Conservation (phyloP, 1,140 invertebrate species). For the Lutraria rhynchaena region DNA sequence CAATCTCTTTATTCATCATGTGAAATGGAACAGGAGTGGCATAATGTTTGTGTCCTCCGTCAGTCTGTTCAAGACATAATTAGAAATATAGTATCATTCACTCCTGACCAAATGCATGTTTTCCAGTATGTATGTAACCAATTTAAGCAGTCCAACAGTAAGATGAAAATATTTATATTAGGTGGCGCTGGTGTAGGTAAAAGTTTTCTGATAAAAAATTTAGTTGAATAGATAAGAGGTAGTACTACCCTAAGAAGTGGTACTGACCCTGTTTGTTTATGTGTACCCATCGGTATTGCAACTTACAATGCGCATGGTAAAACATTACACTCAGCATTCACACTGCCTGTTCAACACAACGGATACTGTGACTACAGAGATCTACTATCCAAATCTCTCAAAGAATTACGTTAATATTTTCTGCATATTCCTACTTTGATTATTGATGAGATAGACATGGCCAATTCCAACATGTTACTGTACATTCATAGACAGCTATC, state of each 20-base stretch:
- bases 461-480: constrained; percentile 48
- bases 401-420: constrained; percentile 28
- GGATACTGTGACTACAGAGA: neutral
- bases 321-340: constrained; percentile 27
- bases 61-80: neutral
- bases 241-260: neutral
- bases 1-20: neutral
- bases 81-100: neutral
- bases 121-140: neutral
- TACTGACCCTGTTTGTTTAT: constrained; percentile 12
- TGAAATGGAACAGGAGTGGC: neutral
- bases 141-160: neutral
- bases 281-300: constrained; percentile 42
- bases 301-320: constrained; percentile 19
- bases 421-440: constrained; percentile 47
- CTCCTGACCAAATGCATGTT: neutral
- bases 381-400: constrained; percentile 7
- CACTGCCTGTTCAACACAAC: constrained; percentile 22
- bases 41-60: neutral
- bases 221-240: neutral
- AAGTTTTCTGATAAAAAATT: constrained; percentile 8
- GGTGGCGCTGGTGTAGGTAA: constrained; percentile 41
- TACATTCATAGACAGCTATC: constrained; percentile 52
- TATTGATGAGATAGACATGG: constrained; percentile 66
- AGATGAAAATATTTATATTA: constrained; percentile 3